These are phyloP conservation scores for Pseudochirops corinnae DNA, from an alignment of 2,797 vertebrate species.

Conservation along the genomic window DNA sequence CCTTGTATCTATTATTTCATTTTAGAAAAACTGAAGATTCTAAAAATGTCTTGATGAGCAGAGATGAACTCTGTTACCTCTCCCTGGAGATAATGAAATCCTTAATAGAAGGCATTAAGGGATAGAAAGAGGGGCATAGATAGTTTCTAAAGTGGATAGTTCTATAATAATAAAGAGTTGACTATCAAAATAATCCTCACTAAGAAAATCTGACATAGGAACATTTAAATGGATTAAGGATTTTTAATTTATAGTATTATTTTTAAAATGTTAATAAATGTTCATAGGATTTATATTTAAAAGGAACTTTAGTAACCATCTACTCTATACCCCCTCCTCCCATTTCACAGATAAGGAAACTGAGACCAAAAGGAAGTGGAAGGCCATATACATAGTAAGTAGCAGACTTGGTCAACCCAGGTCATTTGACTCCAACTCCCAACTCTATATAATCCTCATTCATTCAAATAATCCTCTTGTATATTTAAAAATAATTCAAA, in stretches of 20 bases:
- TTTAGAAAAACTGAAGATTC: conserved; percentile 45
- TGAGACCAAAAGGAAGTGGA: neutral
- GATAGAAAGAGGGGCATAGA: neutral
- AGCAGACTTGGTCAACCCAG: neutral
- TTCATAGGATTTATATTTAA: neutral
- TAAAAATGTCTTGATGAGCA: conserved; percentile 48
- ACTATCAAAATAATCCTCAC: neutral
- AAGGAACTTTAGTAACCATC: neutral
- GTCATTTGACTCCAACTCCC: neutral
- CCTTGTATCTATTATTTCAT: conserved; percentile 1
- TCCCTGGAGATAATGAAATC: conserved; percentile 16
- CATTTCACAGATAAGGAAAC: neutral
- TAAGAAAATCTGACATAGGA: neutral
- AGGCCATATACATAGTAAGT: neutral
- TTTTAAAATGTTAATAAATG: neutral
- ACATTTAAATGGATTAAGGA: neutral
- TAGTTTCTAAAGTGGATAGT: neutral
- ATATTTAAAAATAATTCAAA: neutral
- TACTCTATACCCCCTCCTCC: neutral
- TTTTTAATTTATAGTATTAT: neutral
- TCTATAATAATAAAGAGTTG: conserved; percentile 10
- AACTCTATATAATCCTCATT: neutral
- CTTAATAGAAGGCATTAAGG: conserved; percentile 19
- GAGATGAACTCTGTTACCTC: conserved; percentile 5
- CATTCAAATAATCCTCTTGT: neutral